Conservation (phyloP, 2,888 invertebrate species). For the Sericinus montela region DNA sequence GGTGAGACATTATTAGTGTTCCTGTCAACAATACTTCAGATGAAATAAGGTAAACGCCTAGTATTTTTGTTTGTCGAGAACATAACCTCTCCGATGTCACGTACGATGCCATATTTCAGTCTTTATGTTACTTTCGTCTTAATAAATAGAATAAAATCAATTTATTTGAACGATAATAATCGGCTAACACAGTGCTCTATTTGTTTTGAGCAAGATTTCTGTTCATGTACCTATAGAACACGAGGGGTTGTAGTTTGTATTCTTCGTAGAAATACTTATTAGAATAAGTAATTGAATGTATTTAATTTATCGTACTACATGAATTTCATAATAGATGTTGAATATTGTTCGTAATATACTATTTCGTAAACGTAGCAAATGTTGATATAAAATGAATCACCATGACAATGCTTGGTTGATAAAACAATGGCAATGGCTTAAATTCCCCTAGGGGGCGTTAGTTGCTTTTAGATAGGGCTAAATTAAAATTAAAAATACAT, state of each 20-base stretch:
- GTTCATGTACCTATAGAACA: background rate
- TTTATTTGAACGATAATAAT: too few relatives aligned
- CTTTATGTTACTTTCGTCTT: slow-evolving; percentile 25
- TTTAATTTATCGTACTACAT: background rate
- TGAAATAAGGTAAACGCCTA: slow-evolving; percentile 75
- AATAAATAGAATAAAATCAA: background rate
- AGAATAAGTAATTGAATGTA: background rate
- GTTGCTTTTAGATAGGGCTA: slow-evolving; percentile 25
- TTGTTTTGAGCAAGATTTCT: background rate
- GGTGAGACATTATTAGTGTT: slow-evolving; percentile 65
- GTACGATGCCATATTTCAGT: slow-evolving; percentile 60
- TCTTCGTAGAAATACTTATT: background rate
- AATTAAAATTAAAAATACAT: background rate
- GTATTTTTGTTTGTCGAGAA: slow-evolving; percentile 77
- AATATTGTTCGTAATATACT: slow-evolving; percentile 9
- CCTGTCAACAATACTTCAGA: slow-evolving; percentile 55
- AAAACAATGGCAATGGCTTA: slow-evolving; percentile 46
- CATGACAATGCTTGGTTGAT: slow-evolving; percentile 64
- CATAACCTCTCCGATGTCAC: slow-evolving; percentile 73
- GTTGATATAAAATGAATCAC: slow-evolving; percentile 54
- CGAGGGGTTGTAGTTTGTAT: background rate
- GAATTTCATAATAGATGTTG: background rate
- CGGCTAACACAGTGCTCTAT: background rate
- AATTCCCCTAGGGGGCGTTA: slow-evolving; percentile 60
- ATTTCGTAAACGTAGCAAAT: slow-evolving; percentile 15